Conservation (phyloP, 2,797 vertebrate species). For the Momotus momota region DNA sequence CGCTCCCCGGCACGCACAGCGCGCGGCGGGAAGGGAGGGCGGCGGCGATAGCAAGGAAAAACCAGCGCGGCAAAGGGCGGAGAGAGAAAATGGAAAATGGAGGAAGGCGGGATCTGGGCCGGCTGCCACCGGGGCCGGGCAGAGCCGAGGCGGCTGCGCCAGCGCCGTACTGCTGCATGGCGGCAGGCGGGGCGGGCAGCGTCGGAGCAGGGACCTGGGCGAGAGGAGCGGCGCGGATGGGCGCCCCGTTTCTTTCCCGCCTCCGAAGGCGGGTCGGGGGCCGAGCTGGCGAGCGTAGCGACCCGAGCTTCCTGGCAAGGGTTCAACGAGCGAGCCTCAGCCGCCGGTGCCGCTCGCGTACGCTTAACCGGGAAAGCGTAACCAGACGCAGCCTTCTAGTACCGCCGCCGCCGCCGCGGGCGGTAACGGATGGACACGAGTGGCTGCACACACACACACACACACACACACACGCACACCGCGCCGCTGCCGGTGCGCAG, state of each 20-base stretch:
- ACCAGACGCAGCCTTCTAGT: too few species aligned
- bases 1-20: neutral
- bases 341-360: neutral
- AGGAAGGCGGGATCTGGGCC: neutral
- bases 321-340: too few species aligned
- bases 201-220: too few species aligned
- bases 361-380: too few species aligned
- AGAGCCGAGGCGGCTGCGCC: neutral
- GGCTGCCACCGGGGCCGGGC: neutral
- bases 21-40: neutral
- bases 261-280: neutral
- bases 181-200: neutral
- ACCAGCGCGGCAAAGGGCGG: neutral
- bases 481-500: too few species aligned
- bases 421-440: too few species aligned
- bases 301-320: too few species aligned
- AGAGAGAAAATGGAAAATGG: constrained; percentile 1
- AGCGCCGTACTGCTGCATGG: neutral
- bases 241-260: neutral
- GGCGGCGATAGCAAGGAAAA: too few species aligned
- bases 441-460: too few species aligned
- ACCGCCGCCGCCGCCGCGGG: too few species aligned
- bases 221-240: neutral
- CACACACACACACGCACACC: too few species aligned
- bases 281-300: neutral